Evolutionary conservation across 1,140 invertebrate species (phyloP).

Genomic region (Zophobas atratus): DNA sequence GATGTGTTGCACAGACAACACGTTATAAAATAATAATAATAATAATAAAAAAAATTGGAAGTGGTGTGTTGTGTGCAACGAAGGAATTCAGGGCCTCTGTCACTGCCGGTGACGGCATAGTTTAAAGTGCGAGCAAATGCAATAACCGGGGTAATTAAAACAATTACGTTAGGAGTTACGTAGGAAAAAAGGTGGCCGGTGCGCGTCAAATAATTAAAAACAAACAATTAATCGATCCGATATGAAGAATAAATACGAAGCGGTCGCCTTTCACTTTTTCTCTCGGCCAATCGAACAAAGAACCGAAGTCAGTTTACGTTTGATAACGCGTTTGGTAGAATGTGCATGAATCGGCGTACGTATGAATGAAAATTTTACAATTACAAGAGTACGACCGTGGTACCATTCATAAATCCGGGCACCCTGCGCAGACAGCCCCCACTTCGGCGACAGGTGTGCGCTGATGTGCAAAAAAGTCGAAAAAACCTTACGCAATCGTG

Average conservation of each 20-base stretch:
- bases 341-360: constrained; percentile 17
- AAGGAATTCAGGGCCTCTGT: too few relatives aligned
- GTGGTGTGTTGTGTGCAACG: too few relatives aligned
- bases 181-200: constrained; percentile 8
- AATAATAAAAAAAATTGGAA: too few relatives aligned
- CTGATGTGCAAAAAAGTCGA: constrained; percentile 18
- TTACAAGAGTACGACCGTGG: constrained; percentile 42
- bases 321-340: constrained; percentile 18
- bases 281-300: constrained; percentile 40
- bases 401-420: constrained; percentile 59
- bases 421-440: constrained; percentile 47
- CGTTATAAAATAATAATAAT: too few relatives aligned
- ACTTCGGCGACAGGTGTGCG: constrained; percentile 34
- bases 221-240: constrained; percentile 32
- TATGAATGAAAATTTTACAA: constrained; percentile 61
- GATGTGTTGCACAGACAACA: too few relatives aligned
- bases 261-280: constrained; percentile 50
- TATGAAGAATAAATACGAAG: constrained; percentile 37
- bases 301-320: constrained; percentile 22
- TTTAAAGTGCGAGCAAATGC: constrained; percentile 4
- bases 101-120: constrained; percentile 2
- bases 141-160: constrained; percentile 25
- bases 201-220: constrained; percentile 30
- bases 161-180: constrained; percentile 22
- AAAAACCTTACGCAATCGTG: constrained; percentile 36